These are phyloP conservation scores for Apogon hyalosoma DNA, from an alignment of 2,797 vertebrate genomes.

Conservation along the genomic window DNA sequence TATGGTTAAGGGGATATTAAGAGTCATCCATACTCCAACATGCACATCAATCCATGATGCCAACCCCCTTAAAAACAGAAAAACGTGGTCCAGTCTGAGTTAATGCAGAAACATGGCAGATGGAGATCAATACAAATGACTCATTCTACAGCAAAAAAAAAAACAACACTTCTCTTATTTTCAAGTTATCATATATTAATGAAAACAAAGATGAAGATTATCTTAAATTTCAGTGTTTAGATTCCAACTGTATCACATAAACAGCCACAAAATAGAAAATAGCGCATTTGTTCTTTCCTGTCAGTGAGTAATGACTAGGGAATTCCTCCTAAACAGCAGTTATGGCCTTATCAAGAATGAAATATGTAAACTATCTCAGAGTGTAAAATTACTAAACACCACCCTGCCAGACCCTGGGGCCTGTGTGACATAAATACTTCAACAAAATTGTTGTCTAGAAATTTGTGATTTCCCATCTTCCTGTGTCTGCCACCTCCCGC, in stretches of 20 bases:
- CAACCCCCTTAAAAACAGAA: too few relatives aligned
- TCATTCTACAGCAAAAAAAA: too few relatives aligned
- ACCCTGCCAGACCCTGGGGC: slow-evolving; percentile 55
- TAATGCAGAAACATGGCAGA: too few relatives aligned
- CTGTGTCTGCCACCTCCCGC: slow-evolving; percentile 45
- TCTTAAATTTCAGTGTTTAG: too few relatives aligned
- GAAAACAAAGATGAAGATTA: too few relatives aligned
- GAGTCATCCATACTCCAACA: too few relatives aligned
- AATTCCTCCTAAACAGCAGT: slow-evolving; percentile 63
- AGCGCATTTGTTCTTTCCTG: slow-evolving; percentile 35
- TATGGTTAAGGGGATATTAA: too few relatives aligned
- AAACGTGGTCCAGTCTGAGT: too few relatives aligned
- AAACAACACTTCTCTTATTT: too few relatives aligned
- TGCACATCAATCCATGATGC: too few relatives aligned
- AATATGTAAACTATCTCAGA: slow-evolving; percentile 72
- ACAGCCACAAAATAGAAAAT: slow-evolving; percentile 27
- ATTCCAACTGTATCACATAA: slow-evolving; percentile 48
- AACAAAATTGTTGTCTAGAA: slow-evolving; percentile 60
- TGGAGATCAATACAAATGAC: too few relatives aligned
- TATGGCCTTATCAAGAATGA: slow-evolving; percentile 66
- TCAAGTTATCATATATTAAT: too few relatives aligned
- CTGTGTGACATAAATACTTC: slow-evolving; percentile 67
- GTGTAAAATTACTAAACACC: slow-evolving; percentile 67
- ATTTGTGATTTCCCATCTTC: slow-evolving; percentile 68
- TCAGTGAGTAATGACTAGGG: slow-evolving; percentile 50